Evolutionary conservation across 2,888 invertebrate genomes (phyloP).

Genomic region (Hipparchia semele): DNA sequence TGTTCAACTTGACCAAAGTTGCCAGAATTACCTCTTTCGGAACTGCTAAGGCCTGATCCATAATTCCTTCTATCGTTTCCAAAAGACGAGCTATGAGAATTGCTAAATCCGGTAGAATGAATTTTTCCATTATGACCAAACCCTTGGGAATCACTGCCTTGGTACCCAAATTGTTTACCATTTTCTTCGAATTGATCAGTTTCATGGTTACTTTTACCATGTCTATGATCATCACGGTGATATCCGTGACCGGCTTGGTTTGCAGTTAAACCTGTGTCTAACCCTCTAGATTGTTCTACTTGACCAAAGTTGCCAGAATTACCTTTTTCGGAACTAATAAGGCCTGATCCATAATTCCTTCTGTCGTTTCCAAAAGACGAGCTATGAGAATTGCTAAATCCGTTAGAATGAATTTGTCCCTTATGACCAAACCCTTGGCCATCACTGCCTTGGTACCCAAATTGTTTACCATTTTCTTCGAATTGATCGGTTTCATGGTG

Average conservation of each 20-base stretch:
- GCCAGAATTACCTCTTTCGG: not conserved
- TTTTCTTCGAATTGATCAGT: constrained; percentile 49
- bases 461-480: constrained; percentile 44
- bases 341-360: too few species aligned
- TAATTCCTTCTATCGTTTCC: constrained; percentile 7
- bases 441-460: constrained; percentile 27
- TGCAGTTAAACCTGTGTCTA: too few species aligned
- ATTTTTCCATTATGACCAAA: constrained; percentile 23
- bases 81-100: constrained; percentile 27
- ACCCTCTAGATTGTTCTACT: not conserved
- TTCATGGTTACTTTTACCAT: constrained; percentile 46
- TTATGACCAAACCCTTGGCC: constrained; percentile 28
- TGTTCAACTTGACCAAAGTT: not conserved
- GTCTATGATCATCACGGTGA: constrained; percentile 18
- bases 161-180: constrained; percentile 37
- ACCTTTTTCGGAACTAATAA: not conserved
- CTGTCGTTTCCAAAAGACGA: constrained; percentile 28
- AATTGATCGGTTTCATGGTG: constrained; percentile 51
- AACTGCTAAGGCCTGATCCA: too few species aligned
- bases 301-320: constrained; percentile 7
- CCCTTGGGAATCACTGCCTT: constrained; percentile 25
- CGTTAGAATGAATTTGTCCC: constrained; percentile 13
- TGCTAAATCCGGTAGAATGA: constrained; percentile 15
- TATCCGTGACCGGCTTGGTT: not conserved
- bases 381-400: constrained; percentile 16